Base-by-base conservation (phyloP, 2,797 vertebrate genomes). In the Acanthis flammea region DNA sequence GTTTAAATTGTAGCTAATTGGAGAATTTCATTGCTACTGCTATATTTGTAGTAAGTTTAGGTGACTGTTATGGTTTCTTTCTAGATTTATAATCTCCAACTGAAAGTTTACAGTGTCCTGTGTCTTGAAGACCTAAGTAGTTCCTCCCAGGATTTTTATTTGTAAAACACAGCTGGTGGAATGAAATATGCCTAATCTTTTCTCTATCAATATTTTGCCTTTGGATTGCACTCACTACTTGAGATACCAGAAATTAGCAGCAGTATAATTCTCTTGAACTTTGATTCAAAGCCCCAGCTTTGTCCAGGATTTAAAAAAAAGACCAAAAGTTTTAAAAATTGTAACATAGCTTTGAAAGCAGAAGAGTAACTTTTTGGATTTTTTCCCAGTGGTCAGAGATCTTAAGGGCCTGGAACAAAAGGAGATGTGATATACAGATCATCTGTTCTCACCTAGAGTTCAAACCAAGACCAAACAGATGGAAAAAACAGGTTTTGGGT, bases 331-430 rank as follows among this genome's bases (percentile, higher is more conserved):
- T 92, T 86, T 45, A 48, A 85, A 63, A 33, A 18, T 19, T 1
- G 0, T 42, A 62, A 47, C 9, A 48, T 23, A 65, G 23, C 6
- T 78, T 53, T 75, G 13, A 42, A 80, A 78, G 51, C 12, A 76
- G 58, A 86, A 66, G 73, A 74, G 27, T 37, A 70, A 77, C 17
- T 77, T 70, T 19, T 12, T 10, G 5, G 0, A 3, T 14, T 42
- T 51, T 31, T 60, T 86, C 63, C 14, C 7, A 41, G 8, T 33
- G 45, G 90, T 45, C 76, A 88, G 31, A 70, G 62, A 73, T 21
- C 79, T 78, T 58, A 81, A 94, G 57, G 76, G 90, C 55, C 48
- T 63, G 15, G 42, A 85, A 74, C 60, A 89, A 89, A 95, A 89
- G 37, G 27, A 55, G 39, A 82, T 67, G 31, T 15, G 65, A 80